Evolutionary conservation across 2,113 vertebrate genomes (phyloP).

Genomic region (Mustela nigripes): DNA sequence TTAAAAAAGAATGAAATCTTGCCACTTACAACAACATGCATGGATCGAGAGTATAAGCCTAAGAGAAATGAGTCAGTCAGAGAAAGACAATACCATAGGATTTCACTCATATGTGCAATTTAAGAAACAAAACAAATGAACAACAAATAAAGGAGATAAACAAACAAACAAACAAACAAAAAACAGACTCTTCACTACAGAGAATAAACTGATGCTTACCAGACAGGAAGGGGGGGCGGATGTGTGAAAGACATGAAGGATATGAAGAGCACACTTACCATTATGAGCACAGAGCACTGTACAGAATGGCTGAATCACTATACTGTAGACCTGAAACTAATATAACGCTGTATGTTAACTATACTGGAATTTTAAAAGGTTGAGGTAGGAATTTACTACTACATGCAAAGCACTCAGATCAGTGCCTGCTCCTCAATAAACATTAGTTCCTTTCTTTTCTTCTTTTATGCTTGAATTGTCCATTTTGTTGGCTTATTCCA

Average conservation of each 20-base stretch:
- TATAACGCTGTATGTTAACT: not conserved
- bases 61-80: not conserved
- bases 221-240: not conserved
- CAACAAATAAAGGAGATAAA: not conserved
- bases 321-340: not conserved
- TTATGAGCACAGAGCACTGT: not conserved
- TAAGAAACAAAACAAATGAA: not conserved
- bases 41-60: not conserved
- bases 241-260: not conserved
- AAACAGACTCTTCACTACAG: not conserved
- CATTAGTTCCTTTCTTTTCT: constrained; percentile 8
- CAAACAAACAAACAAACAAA: not conserved
- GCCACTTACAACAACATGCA: not conserved
- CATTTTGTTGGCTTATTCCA: constrained; percentile 45
- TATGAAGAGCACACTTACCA: not conserved
- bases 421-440: not conserved
- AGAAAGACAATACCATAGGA: not conserved
- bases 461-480: not conserved
- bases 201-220: not conserved
- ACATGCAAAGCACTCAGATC: not conserved
- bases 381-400: not conserved
- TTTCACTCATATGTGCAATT: not conserved
- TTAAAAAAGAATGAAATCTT: not conserved
- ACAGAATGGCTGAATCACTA: not conserved
- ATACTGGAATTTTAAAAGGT: not conserved